Evolutionary conservation across 2,113 vertebrate species (phyloP), one percentile per base, ranked within the genome.

Genomic region (Notechis scutatus): DNA sequence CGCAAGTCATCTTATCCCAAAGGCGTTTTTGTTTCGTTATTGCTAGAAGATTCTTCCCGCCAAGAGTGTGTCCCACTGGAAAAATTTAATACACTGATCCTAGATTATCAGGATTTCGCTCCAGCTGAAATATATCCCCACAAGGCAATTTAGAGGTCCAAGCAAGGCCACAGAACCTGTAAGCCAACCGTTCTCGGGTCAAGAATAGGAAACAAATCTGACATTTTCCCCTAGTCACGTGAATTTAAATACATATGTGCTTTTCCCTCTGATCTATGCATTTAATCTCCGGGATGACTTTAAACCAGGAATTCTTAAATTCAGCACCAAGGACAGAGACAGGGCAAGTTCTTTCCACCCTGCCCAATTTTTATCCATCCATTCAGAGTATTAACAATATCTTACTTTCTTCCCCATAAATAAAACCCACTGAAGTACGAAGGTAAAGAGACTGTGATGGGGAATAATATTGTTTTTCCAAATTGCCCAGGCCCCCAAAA

Each of bases 271-370:
- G 0, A 26, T 29, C 15, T 18, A 54, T 18, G 24, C 47, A 87
- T 15, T 8, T 34, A 81, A 39, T 56, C 1, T 21, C 1, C 26
- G 45, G n/a, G 9, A 89, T 85, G 14, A 23, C 3, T 52, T 1
- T 10, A 12, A 15, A 21, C 5, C 7, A 55, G 69, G 26, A 8
- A 74, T 81, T 23, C 5, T 69, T 29, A 74, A 69, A 47, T 96
- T 97, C 97, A 97, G 96, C 95, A 96, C 95, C 96, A 86, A 93
- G 96, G 97, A 96, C 94, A 97, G 92, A 47, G 57, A 2, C 14
- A 5, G n/a, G 15, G 34, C 0, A 3, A 42, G 7, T 21, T 21
- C 34, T 21, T 81, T 81, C 34, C n/a, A 39, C 15, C 15, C 15
- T 39, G 69, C 74, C 34, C 74, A 81, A 42, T 42, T 81, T 8